phyloP scores from a whole-genome alignment of 2,797 vertebrate species.

The Rhynchotus rufescens region DNA sequence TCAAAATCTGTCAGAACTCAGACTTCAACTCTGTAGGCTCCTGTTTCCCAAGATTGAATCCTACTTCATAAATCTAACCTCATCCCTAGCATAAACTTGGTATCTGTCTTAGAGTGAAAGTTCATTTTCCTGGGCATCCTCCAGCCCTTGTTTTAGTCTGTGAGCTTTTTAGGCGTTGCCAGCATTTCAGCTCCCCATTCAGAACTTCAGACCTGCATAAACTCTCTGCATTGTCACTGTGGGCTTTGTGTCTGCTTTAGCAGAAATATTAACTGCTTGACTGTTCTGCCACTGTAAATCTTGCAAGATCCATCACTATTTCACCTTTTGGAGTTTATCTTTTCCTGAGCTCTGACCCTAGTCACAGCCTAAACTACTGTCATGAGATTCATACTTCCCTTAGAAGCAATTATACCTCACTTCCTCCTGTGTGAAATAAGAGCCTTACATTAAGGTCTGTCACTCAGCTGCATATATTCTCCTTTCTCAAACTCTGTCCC shows the following conservation, averaged over 20 bases:
- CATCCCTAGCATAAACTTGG: not conserved
- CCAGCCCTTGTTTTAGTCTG: not conserved
- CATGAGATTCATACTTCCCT: not conserved
- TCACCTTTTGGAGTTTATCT: not conserved
- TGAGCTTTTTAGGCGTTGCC: not conserved
- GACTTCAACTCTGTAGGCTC: not conserved
- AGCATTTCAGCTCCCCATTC: not conserved
- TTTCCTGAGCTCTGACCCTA: not conserved
- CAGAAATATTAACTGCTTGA: not conserved
- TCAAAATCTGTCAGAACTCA: not conserved
- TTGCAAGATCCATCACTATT: not conserved
- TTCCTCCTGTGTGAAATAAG: not conserved
- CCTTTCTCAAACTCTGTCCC: not conserved
- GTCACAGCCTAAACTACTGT: not conserved
- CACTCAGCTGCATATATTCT: slow-evolving; percentile 3
- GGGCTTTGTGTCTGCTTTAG: not conserved
- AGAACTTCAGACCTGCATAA: not conserved
- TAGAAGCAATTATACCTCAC: not conserved
- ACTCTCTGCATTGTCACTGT: not conserved
- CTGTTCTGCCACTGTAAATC: not conserved
- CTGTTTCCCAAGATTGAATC: not conserved
- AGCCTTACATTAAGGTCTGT: not conserved
- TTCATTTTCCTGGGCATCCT: not conserved
- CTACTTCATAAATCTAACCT: not conserved
- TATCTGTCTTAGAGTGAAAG: not conserved